Evolutionary conservation across 2,797 vertebrate genomes (phyloP), one percentile per base, ranked within the genome.

Genomic region (Malurus leucopterus): DNA sequence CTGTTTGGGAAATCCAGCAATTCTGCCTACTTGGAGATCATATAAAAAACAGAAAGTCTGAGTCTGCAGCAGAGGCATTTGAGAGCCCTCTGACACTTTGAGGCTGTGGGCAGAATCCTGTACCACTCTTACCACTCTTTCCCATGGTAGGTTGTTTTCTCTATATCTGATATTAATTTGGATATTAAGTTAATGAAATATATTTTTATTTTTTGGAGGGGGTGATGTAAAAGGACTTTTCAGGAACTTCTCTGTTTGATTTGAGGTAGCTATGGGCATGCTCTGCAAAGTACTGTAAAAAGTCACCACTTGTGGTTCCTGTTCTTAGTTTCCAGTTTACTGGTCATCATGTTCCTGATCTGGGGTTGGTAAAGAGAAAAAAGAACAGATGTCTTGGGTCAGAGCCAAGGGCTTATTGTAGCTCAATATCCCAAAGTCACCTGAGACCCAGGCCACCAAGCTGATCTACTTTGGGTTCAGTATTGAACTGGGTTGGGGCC

Each of bases 71-170:
- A 29, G 62, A 61, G 18, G 30, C 23, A 8, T 58, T 34, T 73
- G 30, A 43, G 76, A 49, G 16, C 36, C 29, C 18, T 83, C 23
- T 54, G 15, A 13, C 38, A 19, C 53, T 36, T 6, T 9, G 70
- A 20, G 70, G 36, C 67, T 81, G 41, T 0, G 0, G 61, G 54
- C 16, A 70, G 83, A 49, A 11, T 41, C 30, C 47, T 54, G 61
- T 41, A 54, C 61, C 0, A 0, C 13, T 61, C 18, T 62, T 41
- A 54, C 61, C 0, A 0, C 13, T 61, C 18, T 62, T 73, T 76
- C 34, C 20, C 27, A 84, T 9, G 24, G 92, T 92, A 94, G 53
- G 88, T 89, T 70, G 49, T 6, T 47, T 80, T 73, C 32, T 80
- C 6, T 58, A 3, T 51, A 22, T 64, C 41, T 84, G 38, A 54